Evolutionary conservation across 2,797 vertebrate genomes (phyloP), one percentile per base, ranked within the genome.

Genomic region (Manis crassicaudata): DNA sequence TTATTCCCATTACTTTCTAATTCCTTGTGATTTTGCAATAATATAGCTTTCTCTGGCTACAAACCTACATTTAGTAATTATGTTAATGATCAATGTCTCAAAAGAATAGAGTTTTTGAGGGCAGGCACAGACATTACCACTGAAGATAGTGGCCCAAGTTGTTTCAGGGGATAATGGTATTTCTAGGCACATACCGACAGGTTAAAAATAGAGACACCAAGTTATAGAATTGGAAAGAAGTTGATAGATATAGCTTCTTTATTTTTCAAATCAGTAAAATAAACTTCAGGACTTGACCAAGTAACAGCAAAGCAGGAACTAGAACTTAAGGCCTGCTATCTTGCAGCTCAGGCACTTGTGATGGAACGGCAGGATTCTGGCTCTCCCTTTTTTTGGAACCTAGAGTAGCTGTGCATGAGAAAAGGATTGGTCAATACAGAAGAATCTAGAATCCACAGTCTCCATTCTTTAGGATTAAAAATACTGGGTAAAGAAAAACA

Each of bases 201-300:
- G 40, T 58, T 90, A 60, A 46, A 10, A 93, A 11, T 62, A 46
- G 25, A 87, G n/a, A 70, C 11, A 60, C 35, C 23, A 54, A 70
- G 82, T 43, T 88, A 54, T 5, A 80, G 72, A 88, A 65, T 5
- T 46, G 25, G 54, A 46, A 87, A 62, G 58, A 37, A 58, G 20
- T 17, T 63, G 43, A 79, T 11, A 65, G 4, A 65, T 52, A 20
- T 50, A 90, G 23, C 10, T 43, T 60, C 70, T 43, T 58, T 84
- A 56, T 90, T 83, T 95, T 92, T 32, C 70, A 90, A 16, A 67
- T 50, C 32, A 77, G n/a, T 72, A 94, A 87, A 87, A 29, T 81
- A 84, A 79, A 35, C 14, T 35, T 72, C 7, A 65, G 58, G 43
- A 3, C 3, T 62, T 92, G 89, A 88, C 12, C 35, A 75, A 65